Base-by-base conservation (phyloP, 2,888 invertebrate genomes). In the Strigamia transsilvanica region DNA sequence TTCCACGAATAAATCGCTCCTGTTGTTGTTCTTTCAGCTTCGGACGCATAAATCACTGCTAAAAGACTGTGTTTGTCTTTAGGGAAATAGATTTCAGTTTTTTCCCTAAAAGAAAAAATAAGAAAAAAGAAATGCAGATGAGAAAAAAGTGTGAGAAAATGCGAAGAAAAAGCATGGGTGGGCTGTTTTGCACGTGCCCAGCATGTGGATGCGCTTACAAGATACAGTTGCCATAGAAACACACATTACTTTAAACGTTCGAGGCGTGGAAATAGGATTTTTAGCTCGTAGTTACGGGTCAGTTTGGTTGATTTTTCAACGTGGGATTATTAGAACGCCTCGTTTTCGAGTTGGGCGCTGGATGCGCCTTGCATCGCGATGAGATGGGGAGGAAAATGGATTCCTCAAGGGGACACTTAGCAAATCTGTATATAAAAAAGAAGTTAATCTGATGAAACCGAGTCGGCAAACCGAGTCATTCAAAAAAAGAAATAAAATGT, bases 331-430 rank as follows among this genome's bases (percentile, higher is more conserved):
- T 66, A 66, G 61, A 23, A 66, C 6, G 61, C 21, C 23, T 66
- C 61, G 61, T 21, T 66, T 21, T 23, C 21, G 21, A 13, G 18
- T 61, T 61, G 61, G 1, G 21, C 61, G 61, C 61, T 12, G 5
- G 23, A 66, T 23, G 61, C 23, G 61, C 12, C 61, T 12, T 66
- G 61, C 61, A 66, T 66, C 61, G 6, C 61, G 61, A 66, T 66
- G 61, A 66, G 61, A 23, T 18, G 21, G 61, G 18, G 61, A 18
- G 61, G 61, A 66, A 51, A 66, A 66, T 66, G 61, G 61, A 66
- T n/a, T 66, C 21, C 61, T 66, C 61, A 21, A 66, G 61, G 61
- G 61, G 61, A 66, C 61, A 66, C 61, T 66, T 66, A 66, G 61
- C 61, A 21, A 66, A 66, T 66, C 61, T 66, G 61, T 66, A 12